These are phyloP conservation scores for Neosilurus hyrtlii DNA, from an alignment of 2,797 vertebrate genomes.

Conservation along the genomic window DNA sequence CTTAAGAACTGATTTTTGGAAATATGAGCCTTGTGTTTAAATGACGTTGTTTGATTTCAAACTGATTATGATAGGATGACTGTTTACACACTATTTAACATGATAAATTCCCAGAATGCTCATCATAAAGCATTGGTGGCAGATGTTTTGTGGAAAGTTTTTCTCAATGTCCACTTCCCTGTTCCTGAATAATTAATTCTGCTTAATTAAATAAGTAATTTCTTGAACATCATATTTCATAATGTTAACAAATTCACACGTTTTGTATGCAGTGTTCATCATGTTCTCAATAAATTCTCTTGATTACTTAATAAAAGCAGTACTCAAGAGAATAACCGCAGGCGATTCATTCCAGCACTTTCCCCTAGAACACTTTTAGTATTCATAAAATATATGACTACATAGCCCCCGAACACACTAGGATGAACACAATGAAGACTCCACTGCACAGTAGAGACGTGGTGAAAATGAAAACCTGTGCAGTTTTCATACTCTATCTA, in stretches of 20 bases:
- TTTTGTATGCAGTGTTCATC: conserved; percentile 19
- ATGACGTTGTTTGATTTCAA: background rate
- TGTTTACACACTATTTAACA: background rate
- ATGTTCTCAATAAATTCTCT: conserved; percentile 17
- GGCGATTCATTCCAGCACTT: background rate
- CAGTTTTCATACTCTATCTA: too few species aligned
- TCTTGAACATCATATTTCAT: background rate
- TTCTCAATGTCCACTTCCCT: background rate
- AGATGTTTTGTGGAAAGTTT: conserved; percentile 13
- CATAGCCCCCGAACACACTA: too few species aligned
- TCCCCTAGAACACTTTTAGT: background rate
- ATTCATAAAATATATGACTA: conserved; percentile 15
- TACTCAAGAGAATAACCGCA: background rate
- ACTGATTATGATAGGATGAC: background rate
- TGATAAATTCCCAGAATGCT: background rate
- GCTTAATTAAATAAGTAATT: conserved; percentile 22
- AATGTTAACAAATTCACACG: conserved; percentile 5
- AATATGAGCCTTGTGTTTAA: background rate
- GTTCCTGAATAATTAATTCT: conserved; percentile 12
- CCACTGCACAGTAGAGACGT: too few species aligned
- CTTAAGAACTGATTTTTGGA: background rate
- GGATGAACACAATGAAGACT: too few species aligned
- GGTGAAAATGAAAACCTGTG: too few species aligned
- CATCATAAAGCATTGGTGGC: conserved; percentile 8
- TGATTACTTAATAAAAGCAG: conserved; percentile 16